Evolutionary conservation across 2,888 invertebrate genomes (phyloP).

Genomic region (Hirtodrosophila trivittata): DNA sequence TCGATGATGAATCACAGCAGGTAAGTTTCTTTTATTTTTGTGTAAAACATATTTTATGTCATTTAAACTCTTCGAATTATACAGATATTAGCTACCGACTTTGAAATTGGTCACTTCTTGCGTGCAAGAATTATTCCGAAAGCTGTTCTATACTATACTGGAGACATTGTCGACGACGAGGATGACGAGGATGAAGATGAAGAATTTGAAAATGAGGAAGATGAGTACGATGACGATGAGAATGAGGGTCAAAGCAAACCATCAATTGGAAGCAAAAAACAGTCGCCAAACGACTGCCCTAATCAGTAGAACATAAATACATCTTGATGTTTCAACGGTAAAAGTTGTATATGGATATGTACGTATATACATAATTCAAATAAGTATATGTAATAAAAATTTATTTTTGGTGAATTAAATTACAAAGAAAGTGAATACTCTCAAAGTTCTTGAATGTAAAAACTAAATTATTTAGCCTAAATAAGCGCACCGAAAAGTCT

Average conservation of each 20-base stretch:
- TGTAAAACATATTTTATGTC: background rate
- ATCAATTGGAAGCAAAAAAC: conserved; percentile 74
- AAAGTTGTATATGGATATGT: conserved; percentile 44
- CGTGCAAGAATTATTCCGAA: conserved; percentile 98
- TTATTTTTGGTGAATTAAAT: conserved; percentile 74
- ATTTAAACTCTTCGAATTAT: background rate
- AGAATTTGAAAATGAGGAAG: conserved; percentile 87
- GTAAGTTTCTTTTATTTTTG: conserved; percentile 48
- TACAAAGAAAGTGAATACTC: no score
- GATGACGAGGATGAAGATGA: conserved; percentile 87
- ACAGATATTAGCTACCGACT: conserved; percentile 93
- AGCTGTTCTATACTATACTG: conserved; percentile 98
- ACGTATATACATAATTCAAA: conserved; percentile 56
- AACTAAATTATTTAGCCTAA: no score
- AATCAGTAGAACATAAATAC: conserved; percentile 88
- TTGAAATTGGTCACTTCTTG: conserved; percentile 99
- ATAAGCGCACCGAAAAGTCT: no score
- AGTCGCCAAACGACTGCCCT: conserved; percentile 88
- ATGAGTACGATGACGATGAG: conserved; percentile 86
- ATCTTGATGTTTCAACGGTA: conserved; percentile 29
- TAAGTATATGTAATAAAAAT: conserved; percentile 48
- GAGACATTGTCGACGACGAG: conserved; percentile 92
- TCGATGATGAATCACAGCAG: conserved; percentile 93
- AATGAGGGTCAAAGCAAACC: conserved; percentile 85
- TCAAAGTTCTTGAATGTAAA: no score